Percentiles rank a stretch among this genome's conserved stretches.
phyloP scores from a whole-genome alignment of 1,140 invertebrate genomes.

The Sycobia sp. region DNA sequence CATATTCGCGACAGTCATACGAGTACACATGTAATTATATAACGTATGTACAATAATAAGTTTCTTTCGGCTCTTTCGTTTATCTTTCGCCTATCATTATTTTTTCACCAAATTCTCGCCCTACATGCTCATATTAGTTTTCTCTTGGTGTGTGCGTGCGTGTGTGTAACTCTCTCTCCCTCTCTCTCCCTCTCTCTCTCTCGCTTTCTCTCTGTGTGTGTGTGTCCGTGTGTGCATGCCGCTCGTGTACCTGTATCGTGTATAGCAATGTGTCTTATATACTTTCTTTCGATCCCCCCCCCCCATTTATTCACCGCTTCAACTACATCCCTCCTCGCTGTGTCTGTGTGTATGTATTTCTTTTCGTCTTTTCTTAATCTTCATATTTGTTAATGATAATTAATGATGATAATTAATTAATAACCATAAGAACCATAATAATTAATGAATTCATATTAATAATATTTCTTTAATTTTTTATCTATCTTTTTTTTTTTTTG shows the following conservation, averaged over 20 bases:
- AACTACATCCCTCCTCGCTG: no score
- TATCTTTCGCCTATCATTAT: constrained; percentile 26
- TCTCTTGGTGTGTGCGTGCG: neutral
- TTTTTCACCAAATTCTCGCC: constrained; percentile 29
- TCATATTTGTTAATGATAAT: constrained; percentile 45
- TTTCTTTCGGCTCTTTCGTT: constrained; percentile 36
- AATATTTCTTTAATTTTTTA: no score
- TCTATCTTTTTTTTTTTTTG: no score
- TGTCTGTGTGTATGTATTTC: no score
- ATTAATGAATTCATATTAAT: constrained; percentile 47
- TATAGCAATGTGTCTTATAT: no score
- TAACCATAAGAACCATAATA: constrained; percentile 49
- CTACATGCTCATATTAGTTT: no score
- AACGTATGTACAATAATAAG: constrained; percentile 50
- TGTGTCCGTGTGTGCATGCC: no score
- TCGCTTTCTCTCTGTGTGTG: neutral
- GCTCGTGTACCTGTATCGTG: no score
- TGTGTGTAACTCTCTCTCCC: constrained; percentile 14
- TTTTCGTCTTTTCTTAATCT: no score
- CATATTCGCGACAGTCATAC: constrained; percentile 38
- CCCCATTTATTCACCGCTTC: no score
- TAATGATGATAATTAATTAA: constrained; percentile 49
- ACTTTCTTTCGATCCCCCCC: no score
- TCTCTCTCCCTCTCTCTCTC: neutral
- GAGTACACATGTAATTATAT: constrained; percentile 37